Evolutionary conservation across 2,113 vertebrate species (phyloP).

Genomic region (Excalfactoria chinensis): DNA sequence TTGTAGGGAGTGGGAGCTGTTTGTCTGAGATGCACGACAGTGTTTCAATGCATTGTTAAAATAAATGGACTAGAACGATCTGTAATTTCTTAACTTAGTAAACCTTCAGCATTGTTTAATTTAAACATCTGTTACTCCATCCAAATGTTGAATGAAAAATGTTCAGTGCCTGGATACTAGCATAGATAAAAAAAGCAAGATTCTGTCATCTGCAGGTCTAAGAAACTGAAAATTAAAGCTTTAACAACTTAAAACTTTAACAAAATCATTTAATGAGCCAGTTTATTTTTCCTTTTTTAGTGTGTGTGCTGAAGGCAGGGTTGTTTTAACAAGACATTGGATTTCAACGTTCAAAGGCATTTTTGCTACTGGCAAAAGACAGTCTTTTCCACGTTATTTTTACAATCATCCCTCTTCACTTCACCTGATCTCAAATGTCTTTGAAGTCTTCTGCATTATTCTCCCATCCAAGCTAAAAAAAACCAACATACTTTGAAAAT

Average conservation of each 20-base stretch:
- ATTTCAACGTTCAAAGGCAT: slow-evolving; percentile 28
- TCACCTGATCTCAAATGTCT: slow-evolving; percentile 27
- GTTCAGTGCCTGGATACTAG: neutral
- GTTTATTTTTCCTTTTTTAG: neutral
- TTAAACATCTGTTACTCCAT: neutral
- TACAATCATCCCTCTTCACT: neutral
- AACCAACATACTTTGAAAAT: neutral
- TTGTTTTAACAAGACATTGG: slow-evolving; percentile 37
- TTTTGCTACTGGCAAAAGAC: neutral
- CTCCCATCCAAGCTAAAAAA: slow-evolving; percentile 16
- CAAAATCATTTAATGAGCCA: neutral
- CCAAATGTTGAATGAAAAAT: neutral
- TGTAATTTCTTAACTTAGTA: neutral
- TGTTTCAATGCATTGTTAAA: neutral
- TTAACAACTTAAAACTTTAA: neutral
- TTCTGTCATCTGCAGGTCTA: neutral
- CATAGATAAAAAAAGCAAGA: neutral
- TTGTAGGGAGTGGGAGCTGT: too few species aligned
- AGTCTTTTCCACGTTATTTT: neutral
- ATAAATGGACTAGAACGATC: neutral
- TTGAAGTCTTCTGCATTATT: neutral
- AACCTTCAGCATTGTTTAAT: neutral
- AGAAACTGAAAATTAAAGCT: neutral
- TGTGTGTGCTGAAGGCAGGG: slow-evolving; percentile 3
- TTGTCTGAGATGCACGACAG: neutral